Evolutionary conservation across 2,888 invertebrate genomes (phyloP).

Genomic region (Agrochola lychnidis): DNA sequence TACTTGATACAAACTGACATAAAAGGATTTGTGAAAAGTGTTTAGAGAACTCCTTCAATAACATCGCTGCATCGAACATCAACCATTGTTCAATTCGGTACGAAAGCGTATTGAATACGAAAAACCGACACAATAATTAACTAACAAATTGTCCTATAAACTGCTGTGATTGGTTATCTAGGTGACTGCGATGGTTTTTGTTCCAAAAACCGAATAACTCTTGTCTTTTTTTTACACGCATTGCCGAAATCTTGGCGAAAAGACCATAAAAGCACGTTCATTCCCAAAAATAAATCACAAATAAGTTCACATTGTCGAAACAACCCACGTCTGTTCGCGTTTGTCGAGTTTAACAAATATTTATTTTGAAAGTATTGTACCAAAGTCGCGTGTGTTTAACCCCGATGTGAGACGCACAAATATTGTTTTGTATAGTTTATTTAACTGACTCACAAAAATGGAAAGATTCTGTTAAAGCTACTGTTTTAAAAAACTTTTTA

Average conservation of each 20-base stretch:
- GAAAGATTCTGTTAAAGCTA: constrained; percentile 45
- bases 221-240: background rate
- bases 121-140: too few relatives aligned
- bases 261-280: background rate
- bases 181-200: background rate
- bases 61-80: too few relatives aligned
- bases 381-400: constrained; percentile 65
- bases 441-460: constrained; percentile 50
- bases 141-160: background rate
- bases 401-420: constrained; percentile 64
- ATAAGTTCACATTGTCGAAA: constrained; percentile 51
- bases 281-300: constrained; percentile 31
- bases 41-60: too few relatives aligned
- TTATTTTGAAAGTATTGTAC: constrained; percentile 75
- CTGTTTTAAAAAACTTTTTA: too few relatives aligned
- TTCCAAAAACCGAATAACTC: background rate
- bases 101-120: too few relatives aligned
- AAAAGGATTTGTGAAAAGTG: too few relatives aligned
- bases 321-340: constrained; percentile 64
- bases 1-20: too few relatives aligned
- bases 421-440: constrained; percentile 61
- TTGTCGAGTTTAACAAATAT: constrained; percentile 68
- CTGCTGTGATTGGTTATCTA: background rate
- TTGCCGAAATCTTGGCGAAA: background rate
- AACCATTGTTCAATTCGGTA: too few relatives aligned